Percentiles rank a stretch among this genome's conserved stretches.
Evolutionary conservation across 2,797 vertebrate genomes (phyloP).

Genomic region (Leptatherina wallacei): DNA sequence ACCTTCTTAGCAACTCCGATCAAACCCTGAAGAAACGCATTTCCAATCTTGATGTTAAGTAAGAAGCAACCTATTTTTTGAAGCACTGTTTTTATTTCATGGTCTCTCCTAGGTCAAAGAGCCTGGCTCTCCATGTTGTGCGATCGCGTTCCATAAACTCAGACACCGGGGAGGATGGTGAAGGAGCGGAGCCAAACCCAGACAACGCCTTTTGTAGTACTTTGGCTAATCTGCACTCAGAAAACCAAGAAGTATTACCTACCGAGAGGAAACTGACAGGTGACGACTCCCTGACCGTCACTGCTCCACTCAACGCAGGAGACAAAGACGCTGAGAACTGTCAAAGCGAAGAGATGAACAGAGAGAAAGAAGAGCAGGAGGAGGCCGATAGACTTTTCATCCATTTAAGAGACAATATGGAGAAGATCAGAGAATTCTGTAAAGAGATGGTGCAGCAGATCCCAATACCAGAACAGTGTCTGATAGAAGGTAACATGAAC

Average conservation of each 20-base stretch:
- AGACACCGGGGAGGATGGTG: slow-evolving; percentile 78
- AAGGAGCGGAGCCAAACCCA: slow-evolving; percentile 70
- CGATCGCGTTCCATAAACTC: slow-evolving; percentile 79
- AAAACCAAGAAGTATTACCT: slow-evolving; percentile 48
- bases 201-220: slow-evolving; percentile 78
- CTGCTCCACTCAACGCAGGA: slow-evolving; percentile 39
- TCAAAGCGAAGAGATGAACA: slow-evolving; percentile 63
- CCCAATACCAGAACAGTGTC: slow-evolving; percentile 90
- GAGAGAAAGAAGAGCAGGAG: slow-evolving; percentile 44
- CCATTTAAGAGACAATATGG: slow-evolving; percentile 90
- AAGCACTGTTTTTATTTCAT: slow-evolving; percentile 3
- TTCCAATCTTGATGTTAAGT: neutral
- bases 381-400: slow-evolving; percentile 87
- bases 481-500: slow-evolving; percentile 89
- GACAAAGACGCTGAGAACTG: slow-evolving; percentile 50
- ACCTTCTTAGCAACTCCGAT: neutral
- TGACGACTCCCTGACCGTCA: slow-evolving; percentile 33
- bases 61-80: neutral
- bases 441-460: slow-evolving; percentile 86
- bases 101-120: slow-evolving; percentile 87
- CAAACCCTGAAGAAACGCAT: neutral
- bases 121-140: slow-evolving; percentile 85
- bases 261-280: slow-evolving; percentile 38
- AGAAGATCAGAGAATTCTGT: slow-evolving; percentile 86
- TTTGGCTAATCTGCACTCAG: slow-evolving; percentile 63